A percentile compares a stretch with the other conserved stretches of the same genome.
phyloP scores from a whole-genome alignment of 53 echinoderm and acorn worm species.

The Actinopyga echinites region DNA sequence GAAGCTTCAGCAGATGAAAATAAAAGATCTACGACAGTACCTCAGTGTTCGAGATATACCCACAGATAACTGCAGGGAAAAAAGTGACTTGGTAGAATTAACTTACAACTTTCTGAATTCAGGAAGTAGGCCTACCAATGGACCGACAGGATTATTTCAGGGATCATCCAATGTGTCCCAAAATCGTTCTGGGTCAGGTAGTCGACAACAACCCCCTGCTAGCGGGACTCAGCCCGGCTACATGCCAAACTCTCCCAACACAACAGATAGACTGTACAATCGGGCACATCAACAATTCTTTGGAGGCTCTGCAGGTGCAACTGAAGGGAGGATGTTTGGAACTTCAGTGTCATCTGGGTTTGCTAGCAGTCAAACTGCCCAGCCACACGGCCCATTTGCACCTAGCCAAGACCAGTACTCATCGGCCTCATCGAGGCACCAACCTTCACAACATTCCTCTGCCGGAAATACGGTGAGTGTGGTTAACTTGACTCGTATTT shows the following conservation, averaged over 20 bases:
- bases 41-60: constrained; percentile 72
- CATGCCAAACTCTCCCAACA: constrained; percentile 8
- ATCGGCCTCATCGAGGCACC: background rate
- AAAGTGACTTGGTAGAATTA: constrained; percentile 86
- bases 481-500: too few relatives aligned
- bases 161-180: constrained; percentile 28
- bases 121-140: constrained; percentile 3
- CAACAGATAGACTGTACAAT: constrained; percentile 9
- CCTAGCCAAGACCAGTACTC: constrained; percentile 45
- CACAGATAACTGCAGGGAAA: constrained; percentile 77
- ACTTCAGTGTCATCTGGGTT: background rate
- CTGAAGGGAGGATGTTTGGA: background rate
- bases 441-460: constrained; percentile 18
- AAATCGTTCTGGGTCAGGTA: constrained; percentile 32
- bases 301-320: constrained; percentile 11
- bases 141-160: constrained; percentile 26
- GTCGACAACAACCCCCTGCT: background rate
- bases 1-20: constrained; percentile 75
- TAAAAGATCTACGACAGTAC: constrained; percentile 88
- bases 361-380: constrained; percentile 20
- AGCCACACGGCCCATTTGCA: constrained; percentile 30
- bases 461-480: constrained; percentile 1
- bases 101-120: constrained; percentile 64
- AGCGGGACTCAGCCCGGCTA: background rate
- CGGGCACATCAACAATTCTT: constrained; percentile 40